Percentiles rank a stretch among this genome's conserved stretches.
These are phyloP conservation scores for Chloromyia formosa DNA, from an alignment of 2,888 invertebrate genomes.

Conservation along the genomic window DNA sequence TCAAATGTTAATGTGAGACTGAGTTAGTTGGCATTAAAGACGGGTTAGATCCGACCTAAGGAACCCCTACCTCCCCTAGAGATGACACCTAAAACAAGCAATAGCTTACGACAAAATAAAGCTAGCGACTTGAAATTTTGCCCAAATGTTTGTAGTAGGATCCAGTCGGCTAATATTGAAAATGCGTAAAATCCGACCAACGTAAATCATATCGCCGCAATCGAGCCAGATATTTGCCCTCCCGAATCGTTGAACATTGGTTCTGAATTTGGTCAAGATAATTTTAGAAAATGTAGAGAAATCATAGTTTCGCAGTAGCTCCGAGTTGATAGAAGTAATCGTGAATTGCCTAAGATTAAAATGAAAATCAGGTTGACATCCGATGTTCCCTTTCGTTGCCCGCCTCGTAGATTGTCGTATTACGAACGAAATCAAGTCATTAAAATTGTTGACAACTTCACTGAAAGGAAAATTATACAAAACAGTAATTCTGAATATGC, in stretches of 20 bases:
- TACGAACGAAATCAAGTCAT: slow-evolving; percentile 8
- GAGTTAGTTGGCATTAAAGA: no score
- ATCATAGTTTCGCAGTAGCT: background rate
- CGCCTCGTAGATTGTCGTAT: slow-evolving; percentile 20
- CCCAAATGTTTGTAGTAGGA: no score
- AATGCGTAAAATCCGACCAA: no score
- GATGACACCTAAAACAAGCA: no score
- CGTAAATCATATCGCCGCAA: background rate
- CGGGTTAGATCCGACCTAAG: no score
- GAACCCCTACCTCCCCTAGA: no score
- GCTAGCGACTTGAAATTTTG: no score
- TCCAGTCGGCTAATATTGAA: no score
- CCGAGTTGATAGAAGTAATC: background rate
- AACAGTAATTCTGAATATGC: slow-evolving; percentile 2
- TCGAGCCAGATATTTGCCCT: background rate
- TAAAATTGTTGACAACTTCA: background rate
- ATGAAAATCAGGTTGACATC: slow-evolving; percentile 13
- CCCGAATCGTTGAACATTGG: background rate
- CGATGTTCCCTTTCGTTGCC: slow-evolving; percentile 18
- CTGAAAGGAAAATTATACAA: background rate
- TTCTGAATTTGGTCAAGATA: slow-evolving; percentile 1
- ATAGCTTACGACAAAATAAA: no score
- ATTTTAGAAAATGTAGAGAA: background rate
- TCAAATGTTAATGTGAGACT: no score
- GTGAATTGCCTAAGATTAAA: slow-evolving; percentile 3